Evolutionary conservation across 1,140 invertebrate genomes (phyloP).

Genomic region (Bradynema listronoti): DNA sequence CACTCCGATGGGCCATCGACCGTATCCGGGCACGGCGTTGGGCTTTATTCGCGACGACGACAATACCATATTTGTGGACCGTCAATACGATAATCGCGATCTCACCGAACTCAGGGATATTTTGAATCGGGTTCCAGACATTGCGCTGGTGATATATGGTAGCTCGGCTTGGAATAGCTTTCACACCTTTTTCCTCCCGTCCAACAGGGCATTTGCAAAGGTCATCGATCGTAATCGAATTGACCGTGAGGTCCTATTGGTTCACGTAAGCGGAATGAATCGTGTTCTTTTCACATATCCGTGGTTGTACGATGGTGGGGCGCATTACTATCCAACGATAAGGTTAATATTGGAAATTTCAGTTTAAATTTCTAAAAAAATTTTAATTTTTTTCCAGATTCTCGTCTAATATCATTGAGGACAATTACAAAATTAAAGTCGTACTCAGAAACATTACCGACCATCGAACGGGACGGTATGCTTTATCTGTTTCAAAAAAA

Average conservation of each 20-base stretch:
- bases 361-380: background rate
- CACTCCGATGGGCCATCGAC: constrained; percentile 57
- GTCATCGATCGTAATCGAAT: constrained; percentile 55
- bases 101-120: constrained; percentile 55
- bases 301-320: constrained; percentile 56
- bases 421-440: constrained; percentile 57
- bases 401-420: constrained; percentile 56
- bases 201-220: constrained; percentile 53
- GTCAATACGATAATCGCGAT: constrained; percentile 56
- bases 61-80: constrained; percentile 47
- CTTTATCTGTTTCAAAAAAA: constrained; percentile 48
- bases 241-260: constrained; percentile 55
- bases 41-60: constrained; percentile 52
- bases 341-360: constrained; percentile 16
- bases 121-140: constrained; percentile 55
- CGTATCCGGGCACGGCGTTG: constrained; percentile 55
- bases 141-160: constrained; percentile 55
- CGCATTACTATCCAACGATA: constrained; percentile 56
- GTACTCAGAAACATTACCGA: constrained; percentile 56
- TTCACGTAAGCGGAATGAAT: constrained; percentile 56
- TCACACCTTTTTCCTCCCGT: constrained; percentile 56
- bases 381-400: constrained; percentile 29
- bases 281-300: constrained; percentile 53
- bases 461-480: constrained; percentile 50
- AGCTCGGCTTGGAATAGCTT: constrained; percentile 58